A percentile compares a stretch with the other conserved stretches of the same genome.
Evolutionary conservation across 2,113 vertebrate genomes (phyloP).

Genomic region (Amphiprion ocellaris): DNA sequence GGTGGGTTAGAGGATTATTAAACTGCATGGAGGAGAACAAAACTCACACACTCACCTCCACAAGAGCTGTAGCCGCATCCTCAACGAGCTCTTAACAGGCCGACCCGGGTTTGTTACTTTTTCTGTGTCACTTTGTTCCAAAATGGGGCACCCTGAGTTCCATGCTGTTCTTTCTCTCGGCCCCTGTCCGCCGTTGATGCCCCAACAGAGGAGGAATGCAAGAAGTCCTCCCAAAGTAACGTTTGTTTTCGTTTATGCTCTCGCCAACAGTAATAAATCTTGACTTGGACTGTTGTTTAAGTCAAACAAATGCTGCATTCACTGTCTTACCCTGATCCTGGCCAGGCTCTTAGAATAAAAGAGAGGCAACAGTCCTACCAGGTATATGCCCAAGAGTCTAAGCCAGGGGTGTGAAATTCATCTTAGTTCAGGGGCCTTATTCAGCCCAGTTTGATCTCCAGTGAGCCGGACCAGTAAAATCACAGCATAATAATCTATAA

Average conservation of each 20-base stretch:
- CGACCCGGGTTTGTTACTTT: not conserved
- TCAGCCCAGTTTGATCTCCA: no score
- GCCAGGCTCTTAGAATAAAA: no score
- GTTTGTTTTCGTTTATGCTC: conserved; percentile 27
- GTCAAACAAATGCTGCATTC: conserved; percentile 8
- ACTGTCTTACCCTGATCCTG: not conserved
- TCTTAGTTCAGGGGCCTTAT: no score
- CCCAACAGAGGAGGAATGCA: conserved; percentile 42
- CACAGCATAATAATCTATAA: no score
- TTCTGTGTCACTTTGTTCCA: conserved; percentile 51
- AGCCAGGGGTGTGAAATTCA: no score
- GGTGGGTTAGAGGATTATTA: conserved; percentile 1
- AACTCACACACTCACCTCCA: not conserved
- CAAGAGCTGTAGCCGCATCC: not conserved
- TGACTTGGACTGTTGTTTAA: conserved; percentile 16
- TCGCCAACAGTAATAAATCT: conserved; percentile 17
- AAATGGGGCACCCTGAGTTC: conserved; percentile 30
- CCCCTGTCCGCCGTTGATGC: conserved; percentile 6
- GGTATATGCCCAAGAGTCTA: no score
- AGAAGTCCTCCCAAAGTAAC: conserved; percentile 30
- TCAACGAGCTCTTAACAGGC: conserved; percentile 16
- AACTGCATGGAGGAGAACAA: conserved; percentile 19
- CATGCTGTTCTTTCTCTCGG: not conserved
- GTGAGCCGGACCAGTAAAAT: no score
- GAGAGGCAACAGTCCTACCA: no score